Evolutionary conservation across 1,140 invertebrate species (phyloP).

Genomic region (Pseudomyrmex sp.): DNA sequence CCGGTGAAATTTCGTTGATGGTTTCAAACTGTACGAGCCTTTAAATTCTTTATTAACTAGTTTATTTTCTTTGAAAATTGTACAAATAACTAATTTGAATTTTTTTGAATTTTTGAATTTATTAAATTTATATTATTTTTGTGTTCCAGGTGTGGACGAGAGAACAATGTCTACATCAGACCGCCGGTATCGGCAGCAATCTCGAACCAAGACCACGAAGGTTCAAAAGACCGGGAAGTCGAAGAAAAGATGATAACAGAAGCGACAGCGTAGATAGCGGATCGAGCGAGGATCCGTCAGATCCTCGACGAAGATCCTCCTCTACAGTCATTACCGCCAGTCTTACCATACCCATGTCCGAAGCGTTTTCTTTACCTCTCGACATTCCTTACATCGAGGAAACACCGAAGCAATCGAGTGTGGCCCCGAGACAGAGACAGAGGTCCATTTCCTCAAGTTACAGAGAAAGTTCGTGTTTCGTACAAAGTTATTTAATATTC

Average conservation of each 20-base stretch:
- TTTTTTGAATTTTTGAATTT: too few relatives aligned
- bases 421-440: constrained; percentile 81
- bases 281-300: constrained; percentile 83
- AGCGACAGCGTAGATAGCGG: constrained; percentile 86
- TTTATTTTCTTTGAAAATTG: too few relatives aligned
- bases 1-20: too few relatives aligned
- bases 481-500: neutral
- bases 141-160: constrained; percentile 86
- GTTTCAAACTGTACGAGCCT: too few relatives aligned
- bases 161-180: constrained; percentile 90
- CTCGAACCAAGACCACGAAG: constrained; percentile 81
- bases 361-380: constrained; percentile 85
- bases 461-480: constrained; percentile 78
- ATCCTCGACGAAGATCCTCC: constrained; percentile 84
- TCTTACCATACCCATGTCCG: constrained; percentile 90
- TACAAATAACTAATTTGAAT: too few relatives aligned
- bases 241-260: constrained; percentile 84
- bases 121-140: neutral
- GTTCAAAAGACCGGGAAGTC: constrained; percentile 80
- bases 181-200: constrained; percentile 87
- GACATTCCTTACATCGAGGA: constrained; percentile 92
- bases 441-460: constrained; percentile 80
- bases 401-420: constrained; percentile 77
- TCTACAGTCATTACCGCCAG: constrained; percentile 92
- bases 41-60: too few relatives aligned